These are phyloP conservation scores for Pantherophis guttatus DNA, from an alignment of 2,113 vertebrate genomes.

Conservation along the genomic window DNA sequence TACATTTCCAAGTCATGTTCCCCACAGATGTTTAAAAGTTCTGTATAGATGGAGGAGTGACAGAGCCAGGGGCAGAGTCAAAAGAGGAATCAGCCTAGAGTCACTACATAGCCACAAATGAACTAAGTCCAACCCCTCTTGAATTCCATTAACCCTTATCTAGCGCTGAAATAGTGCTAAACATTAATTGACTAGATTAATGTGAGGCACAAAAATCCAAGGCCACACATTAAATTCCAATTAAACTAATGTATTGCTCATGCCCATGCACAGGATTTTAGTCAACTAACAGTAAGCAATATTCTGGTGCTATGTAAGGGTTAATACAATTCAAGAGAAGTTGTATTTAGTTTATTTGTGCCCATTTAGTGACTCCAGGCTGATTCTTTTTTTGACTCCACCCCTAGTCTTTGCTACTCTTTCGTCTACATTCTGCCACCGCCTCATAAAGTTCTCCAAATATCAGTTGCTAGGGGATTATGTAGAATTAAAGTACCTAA, in stretches of 20 bases:
- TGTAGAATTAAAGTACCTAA: neutral
- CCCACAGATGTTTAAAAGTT: slow-evolving; percentile 12
- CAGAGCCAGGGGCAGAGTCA: neutral
- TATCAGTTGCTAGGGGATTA: neutral
- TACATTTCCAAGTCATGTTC: slow-evolving; percentile 18
- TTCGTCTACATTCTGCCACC: neutral
- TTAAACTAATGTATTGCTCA: neutral
- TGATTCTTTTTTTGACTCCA: neutral
- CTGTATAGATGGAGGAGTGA: neutral
- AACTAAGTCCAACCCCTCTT: neutral
- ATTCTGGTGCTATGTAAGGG: neutral
- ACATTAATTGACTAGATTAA: neutral
- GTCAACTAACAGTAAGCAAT: neutral
- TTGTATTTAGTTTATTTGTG: neutral
- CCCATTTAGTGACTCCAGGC: neutral
- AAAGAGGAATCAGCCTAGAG: neutral
- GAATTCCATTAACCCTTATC: neutral
- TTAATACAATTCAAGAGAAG: neutral
- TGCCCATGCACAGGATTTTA: neutral
- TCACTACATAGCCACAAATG: neutral
- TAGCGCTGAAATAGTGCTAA: neutral
- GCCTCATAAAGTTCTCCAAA: neutral
- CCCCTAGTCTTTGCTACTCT: neutral
- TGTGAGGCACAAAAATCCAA: neutral
- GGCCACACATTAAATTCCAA: neutral